Evolutionary conservation across 2,113 vertebrate species (phyloP).

Genomic region (Oreochromis tanganicae): DNA sequence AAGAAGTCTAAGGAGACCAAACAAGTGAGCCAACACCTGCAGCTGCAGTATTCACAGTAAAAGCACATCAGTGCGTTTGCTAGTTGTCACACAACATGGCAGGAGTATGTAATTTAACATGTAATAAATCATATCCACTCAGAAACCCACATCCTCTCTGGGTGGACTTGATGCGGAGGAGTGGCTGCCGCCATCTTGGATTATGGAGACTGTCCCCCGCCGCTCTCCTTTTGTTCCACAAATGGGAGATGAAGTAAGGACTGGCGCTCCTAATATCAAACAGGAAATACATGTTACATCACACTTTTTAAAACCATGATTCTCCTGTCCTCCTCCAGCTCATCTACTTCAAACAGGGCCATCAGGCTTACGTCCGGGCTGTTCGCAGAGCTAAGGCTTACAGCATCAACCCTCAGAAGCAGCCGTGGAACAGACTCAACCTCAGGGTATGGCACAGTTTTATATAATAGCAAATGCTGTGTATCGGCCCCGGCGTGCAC

Average conservation of each 20-base stretch:
- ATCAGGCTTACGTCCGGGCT: conserved; percentile 95
- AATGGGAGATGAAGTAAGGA: conserved; percentile 94
- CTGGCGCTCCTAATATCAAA: not conserved
- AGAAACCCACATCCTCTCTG: conserved; percentile 84
- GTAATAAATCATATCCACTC: not conserved
- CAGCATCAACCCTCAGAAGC: conserved; percentile 93
- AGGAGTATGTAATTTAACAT: not conserved
- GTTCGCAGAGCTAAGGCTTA: conserved; percentile 92
- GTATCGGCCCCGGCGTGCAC: rapidly evolving
- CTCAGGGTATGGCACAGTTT: conserved; percentile 82
- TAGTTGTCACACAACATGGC: not conserved
- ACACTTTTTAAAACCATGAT: not conserved
- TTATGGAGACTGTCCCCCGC: conserved; percentile 88
- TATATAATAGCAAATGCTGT: not conserved
- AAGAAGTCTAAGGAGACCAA: conserved; percentile 87
- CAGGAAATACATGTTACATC: not conserved
- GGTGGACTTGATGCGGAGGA: conserved; percentile 84
- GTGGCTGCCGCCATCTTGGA: conserved; percentile 91
- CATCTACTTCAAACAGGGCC: conserved; percentile 96
- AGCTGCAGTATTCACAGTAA: not conserved
- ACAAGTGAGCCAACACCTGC: conserved; percentile 67
- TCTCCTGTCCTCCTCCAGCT: conserved; percentile 70
- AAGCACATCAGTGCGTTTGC: not conserved
- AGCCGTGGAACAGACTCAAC: conserved; percentile 97
- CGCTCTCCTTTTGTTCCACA: conserved; percentile 95